A percentile compares a stretch with the other conserved stretches of the same genome.
Conservation (phyloP, 2,113 vertebrate species). For the Charina bottae region DNA sequence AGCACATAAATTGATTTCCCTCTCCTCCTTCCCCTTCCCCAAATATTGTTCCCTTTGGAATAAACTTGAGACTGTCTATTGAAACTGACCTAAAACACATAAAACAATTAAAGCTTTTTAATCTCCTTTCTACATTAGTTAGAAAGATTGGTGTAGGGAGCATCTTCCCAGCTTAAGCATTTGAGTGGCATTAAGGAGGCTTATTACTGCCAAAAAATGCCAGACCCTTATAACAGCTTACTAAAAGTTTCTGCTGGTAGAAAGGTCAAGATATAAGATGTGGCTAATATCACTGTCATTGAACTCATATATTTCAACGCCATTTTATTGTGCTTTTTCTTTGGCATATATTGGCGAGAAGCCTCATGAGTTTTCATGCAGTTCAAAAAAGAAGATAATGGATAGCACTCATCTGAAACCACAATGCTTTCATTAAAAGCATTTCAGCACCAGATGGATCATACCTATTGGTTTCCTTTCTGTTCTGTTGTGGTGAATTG, state of each 20-base stretch:
- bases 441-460: slow-evolving; percentile 54
- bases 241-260: slow-evolving; percentile 55
- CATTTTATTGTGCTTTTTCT: slow-evolving; percentile 59
- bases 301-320: slow-evolving; percentile 64
- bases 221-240: slow-evolving; percentile 60
- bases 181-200: slow-evolving; percentile 57
- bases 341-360: slow-evolving; percentile 57
- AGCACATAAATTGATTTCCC: too few relatives aligned
- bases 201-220: slow-evolving; percentile 63
- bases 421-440: slow-evolving; percentile 65
- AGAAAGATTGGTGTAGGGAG: slow-evolving; percentile 34
- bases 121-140: slow-evolving; percentile 22
- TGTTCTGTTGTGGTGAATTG: slow-evolving; percentile 39
- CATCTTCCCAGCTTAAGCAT: slow-evolving; percentile 41
- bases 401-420: slow-evolving; percentile 56
- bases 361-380: slow-evolving; percentile 62
- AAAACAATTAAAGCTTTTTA: neutral
- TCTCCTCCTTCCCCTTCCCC: neutral
- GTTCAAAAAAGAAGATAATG: slow-evolving; percentile 55
- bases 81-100: neutral
- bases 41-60: slow-evolving; percentile 15
- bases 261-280: slow-evolving; percentile 68
- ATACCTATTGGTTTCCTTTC: slow-evolving; percentile 45
- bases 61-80: slow-evolving; percentile 15
- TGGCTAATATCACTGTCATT: slow-evolving; percentile 65